Evolutionary conservation across 2,113 vertebrate genomes (phyloP).

Genomic region (Nettapus auritus): DNA sequence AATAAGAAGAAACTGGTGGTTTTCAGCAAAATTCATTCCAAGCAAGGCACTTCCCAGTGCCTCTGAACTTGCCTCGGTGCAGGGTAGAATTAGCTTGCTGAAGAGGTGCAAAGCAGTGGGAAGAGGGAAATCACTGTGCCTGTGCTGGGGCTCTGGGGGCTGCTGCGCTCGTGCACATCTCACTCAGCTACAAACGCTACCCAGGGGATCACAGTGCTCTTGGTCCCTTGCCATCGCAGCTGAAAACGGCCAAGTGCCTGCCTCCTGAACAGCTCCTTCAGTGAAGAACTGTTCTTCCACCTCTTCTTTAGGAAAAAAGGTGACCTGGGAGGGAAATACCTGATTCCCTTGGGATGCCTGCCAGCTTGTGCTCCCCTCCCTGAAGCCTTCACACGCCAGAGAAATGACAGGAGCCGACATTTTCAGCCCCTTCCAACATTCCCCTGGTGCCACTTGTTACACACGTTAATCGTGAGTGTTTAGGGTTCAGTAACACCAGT

Average conservation of each 20-base stretch:
- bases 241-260: neutral
- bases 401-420: neutral
- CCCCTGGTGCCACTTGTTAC: no score
- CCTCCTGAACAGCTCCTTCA: neutral
- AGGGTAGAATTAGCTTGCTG: neutral
- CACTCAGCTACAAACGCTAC: fast-evolving
- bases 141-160: fast-evolving
- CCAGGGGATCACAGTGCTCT: fast-evolving
- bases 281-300: neutral
- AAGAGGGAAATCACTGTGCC: neutral
- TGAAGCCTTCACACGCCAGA: neutral
- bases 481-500: neutral
- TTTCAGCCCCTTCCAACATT: neutral
- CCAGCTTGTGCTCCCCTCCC: neutral
- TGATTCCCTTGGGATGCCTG: neutral
- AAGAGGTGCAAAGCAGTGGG: neutral
- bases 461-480: fast-evolving
- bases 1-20: neutral
- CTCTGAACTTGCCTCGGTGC: neutral
- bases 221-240: neutral
- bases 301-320: neutral
- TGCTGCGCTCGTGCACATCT: neutral
- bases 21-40: neutral
- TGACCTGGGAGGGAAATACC: neutral
- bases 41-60: neutral